Base-by-base conservation (phyloP, 2,113 vertebrate genomes). In the Caranx melampygus region DNA sequence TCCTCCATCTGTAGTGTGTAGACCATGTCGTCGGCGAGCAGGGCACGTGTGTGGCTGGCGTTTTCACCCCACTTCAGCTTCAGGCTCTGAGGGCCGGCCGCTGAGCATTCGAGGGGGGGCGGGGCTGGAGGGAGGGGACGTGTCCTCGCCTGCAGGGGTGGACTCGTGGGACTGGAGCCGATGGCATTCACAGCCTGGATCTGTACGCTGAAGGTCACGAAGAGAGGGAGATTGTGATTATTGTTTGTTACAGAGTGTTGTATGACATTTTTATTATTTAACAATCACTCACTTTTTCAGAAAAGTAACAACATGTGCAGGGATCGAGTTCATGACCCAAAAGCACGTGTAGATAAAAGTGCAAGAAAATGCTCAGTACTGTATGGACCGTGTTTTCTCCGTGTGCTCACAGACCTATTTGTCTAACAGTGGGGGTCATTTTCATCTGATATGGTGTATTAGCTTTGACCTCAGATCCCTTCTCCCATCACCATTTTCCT, bases 51-150 rank as follows among this genome's bases (percentile, higher is more conserved):
- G 86, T 93, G 92, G 83, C 89, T 85, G 61, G 87, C 95, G 70
- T 96, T 95, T 72, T 99, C 98, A 1, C 96, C 97, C 98, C 98
- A 99, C 45, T 97, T 98, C 49, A 99, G 95, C 93, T 98, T 99
- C 78, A 99, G 96, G 90, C 98, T 99, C 94, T 99, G 98, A 13
- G 98, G 98, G 73, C 98, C 98, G 0, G 96, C 94, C 1, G 97
- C 97, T 2, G 96, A 94, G 83, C 98, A 99, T 66, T 99, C 98
- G 5, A 99, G 94, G 65, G 96, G 95, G 34, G 98, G 98, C 68
- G 98, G 97, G 55, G 94, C 92, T 0, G 98, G 98, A 8, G 98
- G 98, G 26, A 98, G 93, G 0, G 97, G 97, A 83, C 96, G 96
- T 68, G 98, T 99, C 94, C 96, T 97, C 44, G 93, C 95, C 66